phyloP scores from a whole-genome alignment of 2,888 invertebrate species.

The Drosophila imparisetae region DNA sequence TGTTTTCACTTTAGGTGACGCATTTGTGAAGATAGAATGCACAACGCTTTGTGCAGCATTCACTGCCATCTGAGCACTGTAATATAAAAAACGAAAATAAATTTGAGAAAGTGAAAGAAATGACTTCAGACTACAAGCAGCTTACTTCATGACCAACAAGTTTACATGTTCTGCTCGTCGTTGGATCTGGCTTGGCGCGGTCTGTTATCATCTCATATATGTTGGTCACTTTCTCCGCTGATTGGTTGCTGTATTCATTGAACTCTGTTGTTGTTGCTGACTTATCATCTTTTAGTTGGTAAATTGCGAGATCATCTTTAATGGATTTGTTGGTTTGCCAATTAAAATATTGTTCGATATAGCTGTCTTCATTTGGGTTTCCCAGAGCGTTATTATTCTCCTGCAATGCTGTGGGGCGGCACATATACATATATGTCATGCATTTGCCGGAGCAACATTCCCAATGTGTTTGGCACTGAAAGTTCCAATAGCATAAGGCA shows the following conservation, averaged over 20 bases:
- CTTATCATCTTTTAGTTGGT: conserved; percentile 8
- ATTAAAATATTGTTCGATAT: background rate
- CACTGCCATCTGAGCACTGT: conserved; percentile 74
- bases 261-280: background rate
- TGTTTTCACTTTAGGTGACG: conserved; percentile 69
- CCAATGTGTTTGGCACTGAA: conserved; percentile 80
- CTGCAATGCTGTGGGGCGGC: conserved; percentile 54
- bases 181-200: background rate
- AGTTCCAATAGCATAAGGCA: background rate
- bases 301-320: conserved; percentile 7
- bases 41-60: conserved; percentile 82
- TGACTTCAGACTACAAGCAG: background rate
- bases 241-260: conserved; percentile 3
- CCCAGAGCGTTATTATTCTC: background rate
- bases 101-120: conserved; percentile 7
- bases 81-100: conserved; percentile 30
- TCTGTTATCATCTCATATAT: background rate
- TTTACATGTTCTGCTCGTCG: conserved; percentile 13
- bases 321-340: background rate
- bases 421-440: conserved; percentile 74
- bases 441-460: conserved; percentile 83
- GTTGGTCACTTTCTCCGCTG: conserved; percentile 37
- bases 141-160: conserved; percentile 49
- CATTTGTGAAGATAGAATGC: conserved; percentile 82
- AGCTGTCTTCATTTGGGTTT: background rate